Evolutionary conservation across 2,113 vertebrate genomes (phyloP).

Genomic region (Elachura formosa): DNA sequence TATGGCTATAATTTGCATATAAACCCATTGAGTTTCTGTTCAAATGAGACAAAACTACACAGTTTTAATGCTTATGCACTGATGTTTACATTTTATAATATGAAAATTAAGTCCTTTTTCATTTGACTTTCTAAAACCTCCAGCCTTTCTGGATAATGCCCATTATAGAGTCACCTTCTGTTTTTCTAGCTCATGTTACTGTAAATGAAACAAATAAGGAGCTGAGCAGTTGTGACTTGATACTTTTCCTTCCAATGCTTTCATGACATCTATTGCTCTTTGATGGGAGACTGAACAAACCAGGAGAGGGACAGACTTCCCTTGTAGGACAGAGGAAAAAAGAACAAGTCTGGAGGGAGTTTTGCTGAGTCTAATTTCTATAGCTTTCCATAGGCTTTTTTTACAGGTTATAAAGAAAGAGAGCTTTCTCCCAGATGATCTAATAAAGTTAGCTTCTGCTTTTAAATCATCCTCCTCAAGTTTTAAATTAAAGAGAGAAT

Average conservation of each 20-base stretch:
- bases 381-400: not conserved
- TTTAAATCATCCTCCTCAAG: not conserved
- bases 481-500: not conserved
- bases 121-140: not conserved
- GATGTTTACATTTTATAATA: not conserved
- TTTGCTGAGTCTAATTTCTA: not conserved
- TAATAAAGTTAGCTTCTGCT: not conserved
- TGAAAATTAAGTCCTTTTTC: not conserved
- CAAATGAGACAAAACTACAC: not conserved
- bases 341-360: not conserved
- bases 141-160: not conserved
- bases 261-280: not conserved
- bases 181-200: not conserved
- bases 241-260: not conserved
- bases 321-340: not conserved
- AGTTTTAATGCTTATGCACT: not conserved
- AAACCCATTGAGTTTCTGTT: not conserved
- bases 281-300: not conserved
- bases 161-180: not conserved
- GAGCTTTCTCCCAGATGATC: not conserved
- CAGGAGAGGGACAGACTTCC: not conserved
- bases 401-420: not conserved
- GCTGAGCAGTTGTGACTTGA: not conserved
- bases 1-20: not conserved
- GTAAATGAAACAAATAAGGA: not conserved